Conservation (phyloP, 2,113 vertebrate genomes). For the Chrysochloris asiatica region DNA sequence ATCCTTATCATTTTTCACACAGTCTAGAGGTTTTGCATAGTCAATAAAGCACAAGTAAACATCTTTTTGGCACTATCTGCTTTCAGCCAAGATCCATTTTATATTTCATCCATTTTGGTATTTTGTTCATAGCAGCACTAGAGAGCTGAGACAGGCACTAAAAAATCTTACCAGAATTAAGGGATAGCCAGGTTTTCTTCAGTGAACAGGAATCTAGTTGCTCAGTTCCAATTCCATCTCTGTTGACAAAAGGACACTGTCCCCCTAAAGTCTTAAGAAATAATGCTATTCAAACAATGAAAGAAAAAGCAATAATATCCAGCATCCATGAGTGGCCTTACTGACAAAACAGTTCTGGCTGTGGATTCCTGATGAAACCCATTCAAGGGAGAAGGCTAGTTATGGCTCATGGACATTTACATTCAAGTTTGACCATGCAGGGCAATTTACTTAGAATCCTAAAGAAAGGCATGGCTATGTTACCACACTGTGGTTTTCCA, state of each 20-base stretch:
- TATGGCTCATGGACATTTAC: not conserved
- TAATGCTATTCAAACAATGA: not conserved
- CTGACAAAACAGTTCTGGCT: not conserved
- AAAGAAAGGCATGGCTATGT: not conserved
- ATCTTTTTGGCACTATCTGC: not conserved
- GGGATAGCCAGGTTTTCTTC: not conserved
- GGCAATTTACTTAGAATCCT: not conserved
- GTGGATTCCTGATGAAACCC: not conserved
- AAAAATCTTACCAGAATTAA: no score
- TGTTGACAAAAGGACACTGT: not conserved
- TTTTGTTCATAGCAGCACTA: no score
- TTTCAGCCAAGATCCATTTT: not conserved
- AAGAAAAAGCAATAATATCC: not conserved
- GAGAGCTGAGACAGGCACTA: no score
- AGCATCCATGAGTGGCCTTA: accelerated
- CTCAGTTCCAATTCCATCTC: not conserved
- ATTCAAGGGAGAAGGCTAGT: not conserved
- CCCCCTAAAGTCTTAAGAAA: not conserved
- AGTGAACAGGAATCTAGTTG: not conserved
- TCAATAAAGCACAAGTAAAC: not conserved
- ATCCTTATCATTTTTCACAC: no score
- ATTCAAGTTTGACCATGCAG: not conserved
- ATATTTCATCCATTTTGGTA: no score
- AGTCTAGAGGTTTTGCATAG: not conserved
- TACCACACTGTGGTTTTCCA: not conserved